Evolutionary conservation across 2,113 vertebrate genomes (phyloP), one percentile per base, ranked within the genome.

Genomic region (Rhineura floridana): DNA sequence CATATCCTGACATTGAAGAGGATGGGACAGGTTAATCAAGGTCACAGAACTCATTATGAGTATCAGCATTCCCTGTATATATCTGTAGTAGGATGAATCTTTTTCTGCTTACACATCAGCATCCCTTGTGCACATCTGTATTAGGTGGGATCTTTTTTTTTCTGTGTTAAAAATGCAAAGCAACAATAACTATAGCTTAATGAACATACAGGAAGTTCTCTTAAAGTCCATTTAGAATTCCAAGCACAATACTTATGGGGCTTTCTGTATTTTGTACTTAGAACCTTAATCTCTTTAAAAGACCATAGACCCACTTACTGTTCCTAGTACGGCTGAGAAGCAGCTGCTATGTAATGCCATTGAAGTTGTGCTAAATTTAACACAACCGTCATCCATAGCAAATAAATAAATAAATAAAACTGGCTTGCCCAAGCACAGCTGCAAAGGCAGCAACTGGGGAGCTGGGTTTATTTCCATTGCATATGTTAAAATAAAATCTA

Each of bases 381-480:
- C n/a, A 46, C 81, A 89, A 5, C 86, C 55, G 5, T 87, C 87
- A 86, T 87, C 28, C 77, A 88, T 70, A 39, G 63, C 84, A 72
- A 87, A 92, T 86, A 90, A 89, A 89, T 86, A 90, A 89, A 89
- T 82, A 73, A 94, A 85, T 93, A 89, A 88, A 90, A 79, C 77
- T 59, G 4, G 72, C 67, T 90, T 90, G 90, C 87, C 15, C 77
- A 87, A 80, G 50, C 39, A 48, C 48, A 91, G 76, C 77, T 91
- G 13, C 89, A 91, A 89, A 13, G 83, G 23, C 13, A 79, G 28
- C 59, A 83, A 75, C 73, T 89, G 80, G 91, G 73, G 39, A 89
- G 77, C 90, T 84, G 19, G 33, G 42, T 89, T 81, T 80, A 83
- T 78, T 91, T 88, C 76, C 63, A 23, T 21, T 63, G 2, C 76